Evolutionary conservation across 2,888 invertebrate species (phyloP).

Genomic region (Parnassius smintheus): DNA sequence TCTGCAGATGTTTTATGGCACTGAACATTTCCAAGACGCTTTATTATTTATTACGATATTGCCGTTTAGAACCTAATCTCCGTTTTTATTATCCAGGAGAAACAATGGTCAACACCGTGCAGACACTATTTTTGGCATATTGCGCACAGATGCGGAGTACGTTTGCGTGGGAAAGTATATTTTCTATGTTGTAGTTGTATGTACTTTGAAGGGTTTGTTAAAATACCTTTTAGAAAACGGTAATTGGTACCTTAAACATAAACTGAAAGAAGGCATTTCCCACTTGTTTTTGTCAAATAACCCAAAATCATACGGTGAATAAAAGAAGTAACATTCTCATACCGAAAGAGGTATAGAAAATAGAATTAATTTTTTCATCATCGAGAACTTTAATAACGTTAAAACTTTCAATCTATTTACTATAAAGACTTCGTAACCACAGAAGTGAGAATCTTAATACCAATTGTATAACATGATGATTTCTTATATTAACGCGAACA

Average conservation of each 20-base stretch:
- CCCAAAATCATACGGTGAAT: too few relatives aligned
- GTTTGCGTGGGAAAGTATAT: conserved; percentile 61
- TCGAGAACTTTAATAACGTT: too few relatives aligned
- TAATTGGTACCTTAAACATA: neutral
- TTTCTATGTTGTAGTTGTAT: conserved; percentile 5
- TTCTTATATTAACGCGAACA: too few relatives aligned
- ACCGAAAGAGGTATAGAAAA: too few relatives aligned
- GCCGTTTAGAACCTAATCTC: conserved; percentile 78
- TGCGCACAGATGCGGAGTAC: conserved; percentile 65
- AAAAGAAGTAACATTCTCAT: too few relatives aligned
- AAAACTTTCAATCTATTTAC: too few relatives aligned
- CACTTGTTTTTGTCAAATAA: too few relatives aligned
- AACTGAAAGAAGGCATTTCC: too few relatives aligned
- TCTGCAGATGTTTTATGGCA: conserved; percentile 78
- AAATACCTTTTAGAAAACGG: conserved; percentile 5
- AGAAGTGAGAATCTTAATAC: too few relatives aligned
- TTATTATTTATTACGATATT: conserved; percentile 79
- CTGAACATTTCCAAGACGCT: conserved; percentile 76
- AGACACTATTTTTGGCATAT: conserved; percentile 70
- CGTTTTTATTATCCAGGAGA: conserved; percentile 71
- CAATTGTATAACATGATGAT: too few relatives aligned
- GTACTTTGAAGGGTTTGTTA: conserved; percentile 18
- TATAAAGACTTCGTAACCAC: too few relatives aligned
- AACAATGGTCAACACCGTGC: conserved; percentile 74
- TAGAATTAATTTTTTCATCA: too few relatives aligned